phyloP scores from a whole-genome alignment of 2,113 vertebrate species.

The Corydoras maculifer region DNA sequence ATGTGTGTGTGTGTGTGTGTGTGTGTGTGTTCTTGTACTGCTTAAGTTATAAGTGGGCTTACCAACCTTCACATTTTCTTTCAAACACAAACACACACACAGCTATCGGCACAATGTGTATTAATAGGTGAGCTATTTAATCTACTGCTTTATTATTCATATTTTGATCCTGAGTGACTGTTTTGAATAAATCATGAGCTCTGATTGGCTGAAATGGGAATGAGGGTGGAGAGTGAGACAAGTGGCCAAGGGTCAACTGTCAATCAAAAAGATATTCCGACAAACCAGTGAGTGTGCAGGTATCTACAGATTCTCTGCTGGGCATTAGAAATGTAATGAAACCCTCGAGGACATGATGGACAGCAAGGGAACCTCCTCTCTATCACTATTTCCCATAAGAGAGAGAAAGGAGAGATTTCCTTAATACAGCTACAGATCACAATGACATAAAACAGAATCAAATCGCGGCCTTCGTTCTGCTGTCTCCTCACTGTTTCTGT shows the following conservation, averaged over 20 bases:
- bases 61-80: not conserved
- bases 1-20: constrained; percentile 4
- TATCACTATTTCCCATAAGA: too few species aligned
- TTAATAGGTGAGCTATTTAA: constrained; percentile 42
- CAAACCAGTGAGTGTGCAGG: not conserved
- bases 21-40: not conserved
- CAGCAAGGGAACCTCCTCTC: not conserved
- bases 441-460: too few species aligned
- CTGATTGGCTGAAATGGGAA: constrained; percentile 51
- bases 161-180: constrained; percentile 59
- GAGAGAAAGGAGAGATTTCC: too few species aligned
- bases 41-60: not conserved
- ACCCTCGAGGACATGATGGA: not conserved
- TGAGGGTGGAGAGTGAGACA: constrained; percentile 28
- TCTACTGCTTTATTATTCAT: constrained; percentile 64
- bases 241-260: constrained; percentile 32
- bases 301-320: not conserved
- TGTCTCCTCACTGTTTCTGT: too few species aligned
- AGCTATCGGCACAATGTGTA: constrained; percentile 28
- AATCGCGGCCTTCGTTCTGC: too few species aligned
- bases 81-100: constrained; percentile 26
- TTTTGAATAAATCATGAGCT: constrained; percentile 65
- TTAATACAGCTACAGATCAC: too few species aligned
- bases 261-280: constrained; percentile 27
- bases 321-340: not conserved